phyloP scores from a whole-genome alignment of 1,140 invertebrate species.

The Ditylenchus dipsaci region DNA sequence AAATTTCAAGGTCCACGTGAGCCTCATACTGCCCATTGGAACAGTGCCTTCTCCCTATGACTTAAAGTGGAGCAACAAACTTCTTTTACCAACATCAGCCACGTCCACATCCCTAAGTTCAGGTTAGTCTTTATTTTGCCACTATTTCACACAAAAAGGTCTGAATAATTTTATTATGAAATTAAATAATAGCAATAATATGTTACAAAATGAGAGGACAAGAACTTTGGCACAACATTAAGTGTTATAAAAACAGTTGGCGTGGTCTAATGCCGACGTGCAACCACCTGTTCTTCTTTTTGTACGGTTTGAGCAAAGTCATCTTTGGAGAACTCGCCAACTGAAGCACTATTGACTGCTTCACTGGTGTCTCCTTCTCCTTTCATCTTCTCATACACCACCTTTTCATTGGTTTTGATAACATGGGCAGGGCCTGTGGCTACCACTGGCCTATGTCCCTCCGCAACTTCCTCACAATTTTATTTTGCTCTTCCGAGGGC shows the following conservation, averaged over 20 bases:
- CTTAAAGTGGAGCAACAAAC: conserved; percentile 8
- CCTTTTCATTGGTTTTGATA: neutral
- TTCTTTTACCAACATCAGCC: neutral
- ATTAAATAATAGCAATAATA: neutral
- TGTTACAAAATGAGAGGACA: neutral
- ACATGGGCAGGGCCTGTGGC: too few species aligned
- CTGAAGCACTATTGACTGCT: neutral
- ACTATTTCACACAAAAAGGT: neutral
- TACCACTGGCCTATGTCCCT: too few species aligned
- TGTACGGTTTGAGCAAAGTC: neutral
- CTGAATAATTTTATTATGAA: neutral
- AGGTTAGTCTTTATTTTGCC: neutral
- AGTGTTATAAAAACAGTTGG: neutral
- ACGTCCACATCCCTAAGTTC: neutral
- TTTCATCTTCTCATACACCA: conserved; percentile 2
- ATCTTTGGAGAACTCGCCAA: conserved; percentile 1
- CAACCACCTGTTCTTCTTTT: conserved; percentile 5
- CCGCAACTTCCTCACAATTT: neutral
- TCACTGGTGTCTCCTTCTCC: neutral
- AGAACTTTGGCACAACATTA: neutral
- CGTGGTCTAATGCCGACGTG: conserved; percentile 1
- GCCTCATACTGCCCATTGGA: conserved; percentile 18
- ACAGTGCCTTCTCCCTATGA: conserved; percentile 23
- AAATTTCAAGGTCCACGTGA: conserved; percentile 16
- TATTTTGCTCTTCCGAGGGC: neutral